Evolutionary conservation across 2,797 vertebrate genomes (phyloP), one percentile per base, ranked within the genome.

Genomic region (Rhinogobio ventralis): DNA sequence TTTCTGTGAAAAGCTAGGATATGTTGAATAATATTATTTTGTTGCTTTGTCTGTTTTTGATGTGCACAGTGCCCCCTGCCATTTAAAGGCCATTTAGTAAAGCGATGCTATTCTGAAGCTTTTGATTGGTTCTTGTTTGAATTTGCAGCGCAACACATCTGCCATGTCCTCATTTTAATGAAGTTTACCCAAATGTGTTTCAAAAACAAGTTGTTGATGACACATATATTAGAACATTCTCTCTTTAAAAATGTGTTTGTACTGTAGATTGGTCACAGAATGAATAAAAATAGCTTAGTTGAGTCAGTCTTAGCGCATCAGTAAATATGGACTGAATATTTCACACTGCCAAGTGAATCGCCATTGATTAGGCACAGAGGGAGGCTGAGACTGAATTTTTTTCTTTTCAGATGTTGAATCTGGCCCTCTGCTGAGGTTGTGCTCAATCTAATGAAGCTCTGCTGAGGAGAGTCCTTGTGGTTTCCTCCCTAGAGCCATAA

Each of bases 271-370:
- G 46, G 46, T 67, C 25, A 60, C 28, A 66, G 42, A 69, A 60
- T 51, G 14, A 72, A 67, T 20, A 60, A 51, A 67, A 20, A 66
- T 49, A 9, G 7, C 23, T 20, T 53, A 55, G 53, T 81, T 49
- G 23, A 81, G 28, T 20, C 7, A 13, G 28, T 62, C 51, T 68
- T 79, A 76, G 42, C 17, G 20, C 49, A 73, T 74, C 68, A 67
- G 69, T 72, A 86, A 80, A 86, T 71, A 81, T n/a, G 62, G 72
- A 67, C 25, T 75, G 86, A 81, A 87, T 84, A 76, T 69, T 81
- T 84, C 39, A 80, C 69, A 68, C 62, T 81, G 77, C 46, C 51
- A 60, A 68, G 49, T 30, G 62, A 42, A 36, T 51, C 2, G 7
- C 45, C 64, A 76, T 57, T 87, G 82, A 84, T 84, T 71, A 87